Conservation (phyloP, 2,113 vertebrate species). For the Machaerirhynchus nigripectus region DNA sequence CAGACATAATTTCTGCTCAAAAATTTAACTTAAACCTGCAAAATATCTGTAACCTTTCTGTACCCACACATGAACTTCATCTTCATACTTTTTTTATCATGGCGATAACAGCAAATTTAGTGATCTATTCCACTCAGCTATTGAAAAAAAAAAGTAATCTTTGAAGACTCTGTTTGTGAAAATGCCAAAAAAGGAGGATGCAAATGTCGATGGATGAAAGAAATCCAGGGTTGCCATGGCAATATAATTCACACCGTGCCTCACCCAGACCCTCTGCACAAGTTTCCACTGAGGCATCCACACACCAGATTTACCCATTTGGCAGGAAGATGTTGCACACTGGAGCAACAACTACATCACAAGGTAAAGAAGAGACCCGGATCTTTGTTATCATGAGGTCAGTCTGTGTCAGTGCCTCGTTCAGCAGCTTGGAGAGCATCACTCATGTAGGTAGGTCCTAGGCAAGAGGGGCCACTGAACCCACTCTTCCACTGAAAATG, state of each 20-base stretch:
- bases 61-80: neutral
- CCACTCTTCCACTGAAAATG: neutral
- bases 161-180: neutral
- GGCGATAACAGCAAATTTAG: neutral
- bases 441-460: neutral
- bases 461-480: neutral
- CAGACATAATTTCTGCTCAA: neutral
- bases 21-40: neutral
- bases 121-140: neutral
- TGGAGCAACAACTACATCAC: neutral
- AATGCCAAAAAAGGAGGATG: neutral
- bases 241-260: neutral
- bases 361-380: neutral
- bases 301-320: neutral
- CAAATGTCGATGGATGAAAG: neutral
- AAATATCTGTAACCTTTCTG: neutral
- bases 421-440: neutral
- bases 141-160: neutral
- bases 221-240: neutral
- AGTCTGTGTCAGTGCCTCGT: fast-evolving
- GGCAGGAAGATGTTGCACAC: neutral
- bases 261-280: neutral
- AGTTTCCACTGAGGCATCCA: neutral
- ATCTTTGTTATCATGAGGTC: neutral
- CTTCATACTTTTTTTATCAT: neutral